Percentiles rank a stretch among this genome's conserved stretches.
Evolutionary conservation across 2,797 vertebrate genomes (phyloP).

Genomic region (Acanthurus lineatus): DNA sequence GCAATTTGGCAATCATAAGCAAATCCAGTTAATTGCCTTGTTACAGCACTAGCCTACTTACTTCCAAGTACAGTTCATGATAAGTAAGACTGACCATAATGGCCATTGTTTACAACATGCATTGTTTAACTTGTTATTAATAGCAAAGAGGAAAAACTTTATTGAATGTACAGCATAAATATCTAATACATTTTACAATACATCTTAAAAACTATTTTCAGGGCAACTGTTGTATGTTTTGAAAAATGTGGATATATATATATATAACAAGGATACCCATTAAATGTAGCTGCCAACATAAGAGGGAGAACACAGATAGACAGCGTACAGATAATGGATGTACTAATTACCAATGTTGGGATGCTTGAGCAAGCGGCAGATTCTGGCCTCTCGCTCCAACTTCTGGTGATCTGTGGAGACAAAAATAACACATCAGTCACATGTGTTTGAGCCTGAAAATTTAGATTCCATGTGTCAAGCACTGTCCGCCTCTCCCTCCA

Average conservation of each 20-base stretch:
- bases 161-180: neutral
- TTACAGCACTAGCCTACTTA: too few relatives aligned
- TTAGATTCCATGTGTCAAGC: neutral
- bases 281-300: too few relatives aligned
- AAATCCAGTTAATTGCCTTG: too few relatives aligned
- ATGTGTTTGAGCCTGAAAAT: slow-evolving; percentile 1
- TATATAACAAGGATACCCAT: too few relatives aligned
- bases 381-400: slow-evolving; percentile 92
- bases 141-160: too few relatives aligned
- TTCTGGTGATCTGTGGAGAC: slow-evolving; percentile 74
- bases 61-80: too few relatives aligned
- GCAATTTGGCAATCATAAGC: too few relatives aligned
- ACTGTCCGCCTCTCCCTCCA: neutral
- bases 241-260: neutral
- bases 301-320: neutral
- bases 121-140: too few relatives aligned
- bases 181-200: neutral
- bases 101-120: too few relatives aligned
- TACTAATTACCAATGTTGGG: slow-evolving; percentile 91
- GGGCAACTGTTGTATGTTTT: slow-evolving; percentile 1
- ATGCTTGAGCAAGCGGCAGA: slow-evolving; percentile 96
- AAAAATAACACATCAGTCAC: slow-evolving; percentile 17
- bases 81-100: too few relatives aligned
- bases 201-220: neutral
- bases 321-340: neutral